phyloP scores from a whole-genome alignment of 92 coral and sea anemone species.

The Phenganax stokvisi region DNA sequence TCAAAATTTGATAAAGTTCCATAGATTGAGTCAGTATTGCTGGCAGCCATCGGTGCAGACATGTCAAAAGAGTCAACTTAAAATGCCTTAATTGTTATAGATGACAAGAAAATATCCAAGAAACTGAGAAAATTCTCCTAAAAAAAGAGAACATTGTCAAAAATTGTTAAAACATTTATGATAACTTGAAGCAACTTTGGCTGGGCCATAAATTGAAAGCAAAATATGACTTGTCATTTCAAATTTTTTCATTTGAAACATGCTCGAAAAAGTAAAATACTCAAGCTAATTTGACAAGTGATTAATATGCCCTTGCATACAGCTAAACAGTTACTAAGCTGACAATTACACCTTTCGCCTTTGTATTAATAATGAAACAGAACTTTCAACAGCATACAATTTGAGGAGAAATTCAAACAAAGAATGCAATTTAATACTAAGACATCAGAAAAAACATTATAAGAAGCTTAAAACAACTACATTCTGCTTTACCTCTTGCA shows the following conservation, averaged over 20 bases:
- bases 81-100: neutral
- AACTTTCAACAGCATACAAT: neutral
- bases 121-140: too few relatives aligned
- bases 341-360: too few relatives aligned
- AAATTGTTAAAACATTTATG: too few relatives aligned
- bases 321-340: too few relatives aligned
- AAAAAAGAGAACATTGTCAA: too few relatives aligned
- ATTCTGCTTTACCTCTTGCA: neutral
- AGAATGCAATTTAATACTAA: neutral
- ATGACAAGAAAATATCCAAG: neutral
- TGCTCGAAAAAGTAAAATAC: too few relatives aligned
- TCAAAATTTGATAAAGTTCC: conserved; percentile 48
- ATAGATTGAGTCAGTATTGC: conserved; percentile 21
- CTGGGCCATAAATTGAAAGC: too few relatives aligned
- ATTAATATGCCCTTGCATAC: too few relatives aligned
- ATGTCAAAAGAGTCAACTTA: neutral
- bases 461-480: neutral
- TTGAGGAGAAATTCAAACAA: neutral
- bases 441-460: neutral
- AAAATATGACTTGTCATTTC: too few relatives aligned
- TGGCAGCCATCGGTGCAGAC: conserved; percentile 15
- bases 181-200: too few relatives aligned
- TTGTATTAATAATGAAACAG: neutral
- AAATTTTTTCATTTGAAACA: too few relatives aligned
- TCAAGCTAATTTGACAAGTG: too few relatives aligned